Percentiles rank a stretch among this genome's conserved stretches.
These are phyloP conservation scores for Drosophila buzzatii DNA, from an alignment of 2,888 invertebrate genomes.

Conservation along the genomic window DNA sequence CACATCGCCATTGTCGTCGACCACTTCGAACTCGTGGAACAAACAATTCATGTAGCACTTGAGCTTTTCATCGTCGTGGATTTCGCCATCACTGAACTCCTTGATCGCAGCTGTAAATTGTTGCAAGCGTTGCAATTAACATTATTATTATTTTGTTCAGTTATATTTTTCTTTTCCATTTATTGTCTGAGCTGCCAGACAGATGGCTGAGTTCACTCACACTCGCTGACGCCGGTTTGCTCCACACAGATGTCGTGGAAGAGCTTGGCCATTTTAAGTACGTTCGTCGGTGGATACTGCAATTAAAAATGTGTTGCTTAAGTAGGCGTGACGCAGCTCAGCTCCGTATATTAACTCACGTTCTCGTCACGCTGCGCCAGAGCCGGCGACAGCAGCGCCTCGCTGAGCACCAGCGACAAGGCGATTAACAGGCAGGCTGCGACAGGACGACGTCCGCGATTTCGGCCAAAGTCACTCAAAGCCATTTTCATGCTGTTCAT, in stretches of 20 bases:
- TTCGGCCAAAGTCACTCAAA: constrained; percentile 77
- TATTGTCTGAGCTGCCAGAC: background rate
- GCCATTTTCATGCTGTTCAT: constrained; percentile 76
- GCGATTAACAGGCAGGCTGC: constrained; percentile 77
- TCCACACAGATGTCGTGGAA: constrained; percentile 82
- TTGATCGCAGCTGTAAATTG: constrained; percentile 81
- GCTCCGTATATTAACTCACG: constrained; percentile 76
- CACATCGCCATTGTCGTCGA: constrained; percentile 84
- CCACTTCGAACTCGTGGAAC: constrained; percentile 84
- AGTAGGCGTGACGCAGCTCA: constrained; percentile 44
- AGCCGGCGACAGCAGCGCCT: constrained; percentile 72
- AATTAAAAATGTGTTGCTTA: constrained; percentile 66
- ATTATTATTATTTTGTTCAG: constrained; percentile 13
- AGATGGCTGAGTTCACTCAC: constrained; percentile 56
- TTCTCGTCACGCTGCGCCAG: constrained; percentile 82
- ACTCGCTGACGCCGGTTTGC: constrained; percentile 83
- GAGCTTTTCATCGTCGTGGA: constrained; percentile 84
- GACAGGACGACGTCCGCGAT: constrained; percentile 55
- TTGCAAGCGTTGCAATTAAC: constrained; percentile 32
- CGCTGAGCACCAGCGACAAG: constrained; percentile 74
- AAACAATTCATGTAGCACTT: constrained; percentile 85
- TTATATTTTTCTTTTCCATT: background rate
- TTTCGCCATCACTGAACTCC: constrained; percentile 85
- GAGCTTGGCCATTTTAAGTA: constrained; percentile 81
- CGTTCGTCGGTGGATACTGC: constrained; percentile 83